Evolutionary conservation across 2,888 invertebrate genomes (phyloP).

Genomic region (Drosophila subquinaria): DNA sequence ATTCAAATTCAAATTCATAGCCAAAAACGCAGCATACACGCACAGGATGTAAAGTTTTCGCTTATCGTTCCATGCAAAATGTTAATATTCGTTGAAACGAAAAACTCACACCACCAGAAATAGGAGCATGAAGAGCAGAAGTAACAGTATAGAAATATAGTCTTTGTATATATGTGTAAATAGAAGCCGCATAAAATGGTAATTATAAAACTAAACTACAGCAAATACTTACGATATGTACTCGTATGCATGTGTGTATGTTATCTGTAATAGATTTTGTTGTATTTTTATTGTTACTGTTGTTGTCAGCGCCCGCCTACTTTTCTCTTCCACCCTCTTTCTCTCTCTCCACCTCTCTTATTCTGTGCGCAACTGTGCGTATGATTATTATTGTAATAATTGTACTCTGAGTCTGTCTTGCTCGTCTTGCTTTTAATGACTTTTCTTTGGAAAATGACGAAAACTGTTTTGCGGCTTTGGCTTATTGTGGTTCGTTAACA

Average conservation of each 20-base stretch:
- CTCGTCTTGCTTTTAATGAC: slow-evolving; percentile 66
- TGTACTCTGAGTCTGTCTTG: slow-evolving; percentile 39
- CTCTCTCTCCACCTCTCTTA: too few relatives aligned
- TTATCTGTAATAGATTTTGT: slow-evolving; percentile 68
- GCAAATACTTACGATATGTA: slow-evolving; percentile 29
- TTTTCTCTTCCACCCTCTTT: too few relatives aligned
- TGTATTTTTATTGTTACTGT: slow-evolving; percentile 32
- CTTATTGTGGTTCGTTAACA: slow-evolving; percentile 66
- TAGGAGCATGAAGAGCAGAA: not conserved
- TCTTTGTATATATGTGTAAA: slow-evolving; percentile 60
- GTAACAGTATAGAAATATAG: not conserved
- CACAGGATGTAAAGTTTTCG: slow-evolving; percentile 67
- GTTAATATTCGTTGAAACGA: slow-evolving; percentile 78
- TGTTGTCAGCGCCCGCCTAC: slow-evolving; percentile 7
- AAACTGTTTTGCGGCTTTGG: slow-evolving; percentile 58
- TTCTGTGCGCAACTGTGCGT: slow-evolving; percentile 69
- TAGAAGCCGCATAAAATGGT: slow-evolving; percentile 74
- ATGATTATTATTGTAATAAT: slow-evolving; percentile 77
- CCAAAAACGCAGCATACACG: slow-evolving; percentile 66
- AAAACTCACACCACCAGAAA: slow-evolving; percentile 27
- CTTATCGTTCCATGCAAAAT: slow-evolving; percentile 76
- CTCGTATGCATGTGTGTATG: not conserved
- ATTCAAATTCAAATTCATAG: slow-evolving; percentile 62
- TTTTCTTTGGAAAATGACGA: slow-evolving; percentile 62
- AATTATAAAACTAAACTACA: slow-evolving; percentile 75